Conservation (phyloP, 2,888 invertebrate species). For the Cheilosia vernalis region DNA sequence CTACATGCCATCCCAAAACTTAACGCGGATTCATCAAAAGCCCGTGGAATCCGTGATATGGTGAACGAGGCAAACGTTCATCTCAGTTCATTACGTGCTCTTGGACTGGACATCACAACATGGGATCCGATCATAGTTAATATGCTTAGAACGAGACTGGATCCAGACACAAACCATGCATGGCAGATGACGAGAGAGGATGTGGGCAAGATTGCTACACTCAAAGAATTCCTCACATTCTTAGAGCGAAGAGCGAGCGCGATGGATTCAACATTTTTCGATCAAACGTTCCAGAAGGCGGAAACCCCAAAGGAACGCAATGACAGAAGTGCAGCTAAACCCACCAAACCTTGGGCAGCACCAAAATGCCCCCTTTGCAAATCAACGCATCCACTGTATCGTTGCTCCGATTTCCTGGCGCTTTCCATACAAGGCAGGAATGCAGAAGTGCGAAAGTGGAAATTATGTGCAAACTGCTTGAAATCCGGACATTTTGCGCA, state of each 20-base stretch:
- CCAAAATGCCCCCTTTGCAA: no score
- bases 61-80: conserved; percentile 18
- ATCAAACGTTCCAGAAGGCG: conserved; percentile 6
- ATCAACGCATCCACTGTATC: no score
- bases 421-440: no score
- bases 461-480: not conserved
- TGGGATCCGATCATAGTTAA: conserved; percentile 1
- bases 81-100: no score
- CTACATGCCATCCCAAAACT: conserved; percentile 11
- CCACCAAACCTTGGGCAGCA: no score
- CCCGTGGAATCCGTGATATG: conserved; percentile 4
- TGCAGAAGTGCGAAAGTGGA: no score
- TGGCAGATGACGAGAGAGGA: conserved; percentile 18
- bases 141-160: conserved; percentile 17
- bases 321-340: no score
- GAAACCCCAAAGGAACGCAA: no score
- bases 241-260: conserved; percentile 20
- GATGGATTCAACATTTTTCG: conserved; percentile 24
- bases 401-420: no score
- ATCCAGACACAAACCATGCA: conserved; percentile 17
- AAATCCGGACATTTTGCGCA: conserved; percentile 1
- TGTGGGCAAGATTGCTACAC: conserved; percentile 1
- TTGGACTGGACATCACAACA: no score
- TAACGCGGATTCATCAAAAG: not conserved
- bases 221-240: conserved; percentile 15